Conservation (phyloP, 2,113 vertebrate species). For the Felis catus region DNA sequence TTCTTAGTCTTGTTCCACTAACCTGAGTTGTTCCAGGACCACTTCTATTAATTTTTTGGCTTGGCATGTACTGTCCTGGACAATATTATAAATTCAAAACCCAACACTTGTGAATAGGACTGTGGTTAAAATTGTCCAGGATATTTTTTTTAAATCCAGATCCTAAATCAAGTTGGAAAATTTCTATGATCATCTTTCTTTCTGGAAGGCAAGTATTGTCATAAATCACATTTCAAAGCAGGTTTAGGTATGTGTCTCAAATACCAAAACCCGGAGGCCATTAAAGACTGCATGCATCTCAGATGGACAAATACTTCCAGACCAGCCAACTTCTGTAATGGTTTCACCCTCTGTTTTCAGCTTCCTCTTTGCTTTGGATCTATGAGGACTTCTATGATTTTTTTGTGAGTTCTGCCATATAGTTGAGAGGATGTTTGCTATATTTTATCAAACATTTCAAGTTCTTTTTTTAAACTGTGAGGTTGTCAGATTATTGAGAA, state of each 20-base stretch:
- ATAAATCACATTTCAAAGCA: background rate
- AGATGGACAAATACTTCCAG: background rate
- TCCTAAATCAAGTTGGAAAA: background rate
- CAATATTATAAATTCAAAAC: constrained; percentile 11
- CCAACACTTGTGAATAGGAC: background rate
- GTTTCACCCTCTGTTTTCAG: background rate
- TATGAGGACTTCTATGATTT: background rate
- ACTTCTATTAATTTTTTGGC: background rate
- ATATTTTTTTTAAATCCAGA: background rate
- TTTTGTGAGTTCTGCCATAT: background rate
- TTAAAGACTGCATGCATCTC: background rate
- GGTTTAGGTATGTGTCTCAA: background rate
- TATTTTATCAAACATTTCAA: constrained; percentile 9
- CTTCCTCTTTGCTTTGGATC: background rate
- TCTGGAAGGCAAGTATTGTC: background rate
- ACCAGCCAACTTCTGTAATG: background rate
- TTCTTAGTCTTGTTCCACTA: background rate
- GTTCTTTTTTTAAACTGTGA: background rate
- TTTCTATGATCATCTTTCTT: background rate
- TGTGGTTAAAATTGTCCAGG: background rate
- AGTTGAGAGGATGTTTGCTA: background rate
- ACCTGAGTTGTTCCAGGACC: background rate
- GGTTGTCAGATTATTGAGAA: background rate
- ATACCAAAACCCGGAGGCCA: background rate
- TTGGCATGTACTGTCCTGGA: background rate